Conservation (phyloP, 2,888 invertebrate genomes). For the Apomyelois bistriatella region DNA sequence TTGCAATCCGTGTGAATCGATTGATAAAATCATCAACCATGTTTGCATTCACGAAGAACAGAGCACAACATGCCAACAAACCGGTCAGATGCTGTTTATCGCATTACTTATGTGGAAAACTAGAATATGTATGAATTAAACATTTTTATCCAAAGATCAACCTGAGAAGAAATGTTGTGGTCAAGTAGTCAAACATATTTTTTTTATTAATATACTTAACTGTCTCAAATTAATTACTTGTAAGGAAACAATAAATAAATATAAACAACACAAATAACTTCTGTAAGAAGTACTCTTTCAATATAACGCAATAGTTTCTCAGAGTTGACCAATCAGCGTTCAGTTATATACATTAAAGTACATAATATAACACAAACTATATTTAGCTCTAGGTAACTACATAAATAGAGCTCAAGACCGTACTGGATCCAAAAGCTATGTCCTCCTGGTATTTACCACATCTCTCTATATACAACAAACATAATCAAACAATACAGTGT, state of each 20-base stretch:
- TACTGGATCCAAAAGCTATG: neutral
- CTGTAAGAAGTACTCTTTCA: no score
- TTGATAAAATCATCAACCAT: conserved; percentile 34
- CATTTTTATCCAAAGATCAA: no score
- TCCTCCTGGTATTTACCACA: conserved; percentile 5
- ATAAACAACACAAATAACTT: no score
- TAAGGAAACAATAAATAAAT: no score
- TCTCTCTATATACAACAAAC: neutral
- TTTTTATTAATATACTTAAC: no score
- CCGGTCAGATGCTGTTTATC: conserved; percentile 4
- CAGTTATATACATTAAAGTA: neutral
- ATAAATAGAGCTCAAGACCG: neutral
- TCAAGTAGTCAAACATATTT: no score
- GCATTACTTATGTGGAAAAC: neutral
- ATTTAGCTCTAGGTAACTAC: neutral
- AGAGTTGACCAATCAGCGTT: conserved; percentile 3
- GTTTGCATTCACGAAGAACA: conserved; percentile 17
- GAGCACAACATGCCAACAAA: neutral
- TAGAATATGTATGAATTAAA: no score
- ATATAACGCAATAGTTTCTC: neutral
- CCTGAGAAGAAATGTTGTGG: no score
- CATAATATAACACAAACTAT: neutral
- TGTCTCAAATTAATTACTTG: no score
- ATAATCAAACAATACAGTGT: neutral
- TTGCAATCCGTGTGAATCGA: conserved; percentile 54